These are phyloP conservation scores for Malurus cyaneus DNA, from an alignment of 2,113 vertebrate genomes.

Conservation along the genomic window DNA sequence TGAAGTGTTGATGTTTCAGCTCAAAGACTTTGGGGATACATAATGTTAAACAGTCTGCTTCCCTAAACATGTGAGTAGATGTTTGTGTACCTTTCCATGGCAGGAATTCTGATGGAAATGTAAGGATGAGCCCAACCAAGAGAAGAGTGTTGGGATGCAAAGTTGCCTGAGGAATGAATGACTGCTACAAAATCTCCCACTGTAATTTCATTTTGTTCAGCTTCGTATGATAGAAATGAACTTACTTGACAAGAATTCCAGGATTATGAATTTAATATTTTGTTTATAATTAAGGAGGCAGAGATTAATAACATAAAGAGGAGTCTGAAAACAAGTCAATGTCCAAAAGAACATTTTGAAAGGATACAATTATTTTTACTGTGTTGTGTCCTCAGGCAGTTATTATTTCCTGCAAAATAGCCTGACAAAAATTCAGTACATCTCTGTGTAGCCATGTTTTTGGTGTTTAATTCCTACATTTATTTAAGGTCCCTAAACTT, in stretches of 20 bases:
- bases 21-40: background rate
- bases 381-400: background rate
- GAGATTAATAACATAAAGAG: background rate
- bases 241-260: background rate
- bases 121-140: background rate
- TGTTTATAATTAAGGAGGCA: background rate
- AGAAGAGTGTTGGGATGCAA: background rate
- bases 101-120: background rate
- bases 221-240: background rate
- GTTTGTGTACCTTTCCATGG: background rate
- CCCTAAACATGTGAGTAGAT: background rate
- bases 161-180: background rate
- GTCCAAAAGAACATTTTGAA: background rate
- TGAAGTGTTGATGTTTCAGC: constrained; percentile 21
- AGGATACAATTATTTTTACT: background rate
- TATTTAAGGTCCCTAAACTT: background rate
- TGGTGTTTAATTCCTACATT: background rate
- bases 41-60: background rate
- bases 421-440: background rate
- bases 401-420: background rate
- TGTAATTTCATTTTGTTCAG: background rate
- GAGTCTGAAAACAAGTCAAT: background rate
- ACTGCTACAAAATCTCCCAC: background rate
- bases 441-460: background rate
- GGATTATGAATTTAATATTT: background rate